A percentile compares a stretch with the other conserved stretches of the same genome.
Evolutionary conservation across 2,113 vertebrate species (phyloP).

Genomic region (Ramphastos sulfuratus): DNA sequence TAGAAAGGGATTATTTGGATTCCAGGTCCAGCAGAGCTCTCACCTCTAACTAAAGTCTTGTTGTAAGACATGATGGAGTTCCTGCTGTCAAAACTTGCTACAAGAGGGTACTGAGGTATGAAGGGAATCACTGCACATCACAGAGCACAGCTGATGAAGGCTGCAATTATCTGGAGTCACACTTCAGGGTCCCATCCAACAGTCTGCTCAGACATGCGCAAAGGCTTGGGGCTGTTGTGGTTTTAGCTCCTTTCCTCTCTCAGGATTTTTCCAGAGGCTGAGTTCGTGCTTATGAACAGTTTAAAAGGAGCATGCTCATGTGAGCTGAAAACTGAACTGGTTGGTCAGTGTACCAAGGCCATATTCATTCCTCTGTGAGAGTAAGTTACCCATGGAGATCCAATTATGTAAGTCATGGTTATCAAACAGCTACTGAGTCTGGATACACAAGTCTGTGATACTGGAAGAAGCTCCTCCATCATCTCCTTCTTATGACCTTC

Average conservation of each 20-base stretch:
- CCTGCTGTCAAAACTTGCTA: background rate
- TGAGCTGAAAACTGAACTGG: background rate
- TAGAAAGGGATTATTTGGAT: background rate
- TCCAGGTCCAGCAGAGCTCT: background rate
- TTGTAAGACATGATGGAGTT: background rate
- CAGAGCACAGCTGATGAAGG: background rate
- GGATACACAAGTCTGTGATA: background rate
- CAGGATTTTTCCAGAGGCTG: background rate
- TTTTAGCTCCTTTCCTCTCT: background rate
- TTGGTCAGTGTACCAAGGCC: background rate
- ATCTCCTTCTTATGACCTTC: constrained; percentile 9
- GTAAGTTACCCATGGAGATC: background rate
- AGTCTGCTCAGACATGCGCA: background rate
- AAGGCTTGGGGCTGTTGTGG: background rate
- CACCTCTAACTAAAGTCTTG: background rate
- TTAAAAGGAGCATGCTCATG: background rate
- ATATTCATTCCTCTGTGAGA: background rate
- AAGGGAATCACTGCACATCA: background rate
- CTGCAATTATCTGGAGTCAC: background rate
- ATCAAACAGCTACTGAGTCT: constrained; percentile 10
- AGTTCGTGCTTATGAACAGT: background rate
- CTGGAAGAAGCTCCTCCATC: background rate
- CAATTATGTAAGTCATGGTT: constrained; percentile 13
- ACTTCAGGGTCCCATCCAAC: background rate
- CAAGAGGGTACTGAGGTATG: background rate